Evolutionary conservation across 2,888 invertebrate species (phyloP).

Genomic region (Apodemia zela): DNA sequence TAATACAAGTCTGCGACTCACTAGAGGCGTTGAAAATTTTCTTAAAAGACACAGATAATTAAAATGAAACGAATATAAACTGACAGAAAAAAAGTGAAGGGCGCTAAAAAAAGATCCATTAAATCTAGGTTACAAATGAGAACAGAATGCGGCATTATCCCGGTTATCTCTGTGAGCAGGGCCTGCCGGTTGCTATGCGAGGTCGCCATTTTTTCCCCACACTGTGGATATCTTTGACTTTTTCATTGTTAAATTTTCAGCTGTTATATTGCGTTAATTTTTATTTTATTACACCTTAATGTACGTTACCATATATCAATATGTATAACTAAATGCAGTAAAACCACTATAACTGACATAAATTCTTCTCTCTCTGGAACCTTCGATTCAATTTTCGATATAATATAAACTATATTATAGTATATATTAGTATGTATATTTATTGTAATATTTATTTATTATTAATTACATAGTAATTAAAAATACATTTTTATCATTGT

Average conservation of each 20-base stretch:
- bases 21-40: not conserved
- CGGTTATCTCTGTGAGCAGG: conserved; percentile 56
- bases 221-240: not conserved
- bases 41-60: conserved; percentile 44
- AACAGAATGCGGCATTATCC: conserved; percentile 49
- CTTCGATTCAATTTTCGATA: too few relatives aligned
- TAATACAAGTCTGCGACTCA: conserved; percentile 22
- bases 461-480: too few relatives aligned
- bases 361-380: too few relatives aligned
- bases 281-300: too few relatives aligned
- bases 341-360: too few relatives aligned
- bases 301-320: too few relatives aligned
- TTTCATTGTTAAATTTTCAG: not conserved
- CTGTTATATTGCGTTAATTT: too few relatives aligned
- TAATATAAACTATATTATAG: too few relatives aligned
- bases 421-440: too few relatives aligned
- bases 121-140: conserved; percentile 69
- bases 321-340: too few relatives aligned
- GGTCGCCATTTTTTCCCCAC: conserved; percentile 31
- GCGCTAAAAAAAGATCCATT: conserved; percentile 66
- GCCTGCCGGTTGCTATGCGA: conserved; percentile 32
- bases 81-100: conserved; percentile 63
- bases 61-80: conserved; percentile 59
- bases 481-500: too few relatives aligned
- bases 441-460: too few relatives aligned